These are phyloP conservation scores for Cylindroiulus punctatus DNA, from an alignment of 2,888 invertebrate genomes.

Conservation along the genomic window DNA sequence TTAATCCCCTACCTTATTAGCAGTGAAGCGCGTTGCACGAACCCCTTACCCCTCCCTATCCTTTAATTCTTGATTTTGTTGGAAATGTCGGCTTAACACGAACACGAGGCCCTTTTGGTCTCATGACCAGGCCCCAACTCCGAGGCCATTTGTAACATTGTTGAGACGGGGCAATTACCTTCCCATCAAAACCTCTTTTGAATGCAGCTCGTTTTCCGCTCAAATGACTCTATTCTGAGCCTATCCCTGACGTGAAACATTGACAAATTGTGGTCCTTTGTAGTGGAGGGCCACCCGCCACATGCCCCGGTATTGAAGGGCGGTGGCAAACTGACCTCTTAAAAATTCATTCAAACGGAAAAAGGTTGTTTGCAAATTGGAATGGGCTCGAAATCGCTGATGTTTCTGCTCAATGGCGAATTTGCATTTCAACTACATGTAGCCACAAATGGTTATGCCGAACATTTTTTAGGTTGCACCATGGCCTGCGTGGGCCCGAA, in stretches of 20 bases:
- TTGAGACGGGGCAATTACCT: slow-evolving; percentile 30
- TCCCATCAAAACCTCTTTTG: slow-evolving; percentile 14
- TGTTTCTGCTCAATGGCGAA: neutral
- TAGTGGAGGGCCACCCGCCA: slow-evolving; percentile 23
- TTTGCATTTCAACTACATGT: slow-evolving; percentile 23
- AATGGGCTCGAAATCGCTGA: neutral
- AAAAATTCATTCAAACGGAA: neutral
- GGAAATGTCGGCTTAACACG: neutral
- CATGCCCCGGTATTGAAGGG: slow-evolving; percentile 17
- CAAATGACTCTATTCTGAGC: slow-evolving; percentile 27
- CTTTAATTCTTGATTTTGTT: slow-evolving; percentile 34
- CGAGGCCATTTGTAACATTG: slow-evolving; percentile 1
- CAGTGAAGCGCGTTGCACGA: slow-evolving; percentile 16
- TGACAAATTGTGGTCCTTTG: slow-evolving; percentile 43
- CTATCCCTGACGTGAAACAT: slow-evolving; percentile 41
- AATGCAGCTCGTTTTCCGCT: slow-evolving; percentile 43
- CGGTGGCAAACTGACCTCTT: slow-evolving; percentile 18
- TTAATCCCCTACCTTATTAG: slow-evolving; percentile 38
- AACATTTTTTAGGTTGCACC: neutral
- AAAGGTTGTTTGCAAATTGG: neutral
- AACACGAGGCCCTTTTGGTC: slow-evolving; percentile 24
- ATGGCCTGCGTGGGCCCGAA: neutral
- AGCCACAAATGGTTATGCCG: neutral
- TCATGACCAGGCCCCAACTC: slow-evolving; percentile 19
- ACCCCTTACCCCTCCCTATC: neutral